Percentiles rank a stretch among this genome's conserved stretches.
Conservation (phyloP, 2,888 invertebrate genomes). For the Gandaritis pyraliata region DNA sequence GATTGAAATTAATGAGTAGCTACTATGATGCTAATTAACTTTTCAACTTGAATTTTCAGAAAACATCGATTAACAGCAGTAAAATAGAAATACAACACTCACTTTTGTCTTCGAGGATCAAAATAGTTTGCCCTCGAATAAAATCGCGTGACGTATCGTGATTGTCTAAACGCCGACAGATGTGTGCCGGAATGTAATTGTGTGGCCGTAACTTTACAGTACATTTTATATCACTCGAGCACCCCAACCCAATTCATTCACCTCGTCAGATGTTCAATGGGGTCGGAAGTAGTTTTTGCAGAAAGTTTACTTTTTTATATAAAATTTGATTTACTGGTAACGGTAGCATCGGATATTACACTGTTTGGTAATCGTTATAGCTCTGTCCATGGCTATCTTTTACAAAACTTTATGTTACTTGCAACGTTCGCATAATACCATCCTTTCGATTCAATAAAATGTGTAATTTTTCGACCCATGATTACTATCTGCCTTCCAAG, state of each 20-base stretch:
- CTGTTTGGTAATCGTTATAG: not conserved
- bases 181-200: conserved; percentile 84
- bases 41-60: too few relatives aligned
- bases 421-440: too few relatives aligned
- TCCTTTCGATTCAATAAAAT: too few relatives aligned
- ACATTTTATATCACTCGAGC: conserved; percentile 74
- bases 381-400: not conserved
- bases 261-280: conserved; percentile 83
- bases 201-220: conserved; percentile 72
- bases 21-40: too few relatives aligned
- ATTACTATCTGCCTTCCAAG: too few relatives aligned
- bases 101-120: conserved; percentile 55
- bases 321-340: conserved; percentile 66
- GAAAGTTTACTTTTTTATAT: conserved; percentile 59
- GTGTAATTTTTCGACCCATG: too few relatives aligned
- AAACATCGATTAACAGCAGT: not conserved
- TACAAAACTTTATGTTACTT: not conserved
- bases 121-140: conserved; percentile 44
- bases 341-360: conserved; percentile 39
- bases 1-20: too few relatives aligned
- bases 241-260: conserved; percentile 66
- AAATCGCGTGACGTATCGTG: conserved; percentile 84
- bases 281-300: conserved; percentile 73
- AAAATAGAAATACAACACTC: not conserved
- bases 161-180: conserved; percentile 84